A percentile compares a stretch with the other conserved stretches of the same genome.
phyloP scores from a whole-genome alignment of 2,888 invertebrate genomes.

The Clanis bilineata region DNA sequence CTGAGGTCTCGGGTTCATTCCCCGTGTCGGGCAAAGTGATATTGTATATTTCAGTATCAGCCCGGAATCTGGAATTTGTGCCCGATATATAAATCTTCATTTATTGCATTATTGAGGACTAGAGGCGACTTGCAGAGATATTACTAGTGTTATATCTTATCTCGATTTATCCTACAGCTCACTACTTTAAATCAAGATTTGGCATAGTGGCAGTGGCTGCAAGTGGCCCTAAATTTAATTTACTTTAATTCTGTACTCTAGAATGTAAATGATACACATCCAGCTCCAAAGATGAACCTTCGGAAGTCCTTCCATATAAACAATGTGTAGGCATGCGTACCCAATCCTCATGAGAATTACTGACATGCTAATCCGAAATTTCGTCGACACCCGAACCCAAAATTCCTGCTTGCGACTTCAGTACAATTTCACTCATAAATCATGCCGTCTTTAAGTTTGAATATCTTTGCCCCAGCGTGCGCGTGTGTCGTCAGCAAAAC shows the following conservation, averaged over 20 bases:
- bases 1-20: no score
- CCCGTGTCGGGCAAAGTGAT: no score
- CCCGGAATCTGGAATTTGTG: no score
- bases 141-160: no score
- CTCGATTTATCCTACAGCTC: no score
- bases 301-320: neutral
- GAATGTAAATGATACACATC: neutral
- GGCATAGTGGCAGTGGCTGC: no score
- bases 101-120: no score
- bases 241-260: neutral
- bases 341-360: neutral
- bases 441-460: slow-evolving; percentile 10
- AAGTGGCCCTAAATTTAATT: no score
- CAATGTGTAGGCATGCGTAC: neutral
- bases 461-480: neutral
- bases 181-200: no score
- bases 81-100: no score
- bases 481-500: slow-evolving; percentile 16
- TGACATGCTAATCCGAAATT: neutral
- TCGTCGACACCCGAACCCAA: slow-evolving; percentile 5
- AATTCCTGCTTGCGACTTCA: slow-evolving; percentile 1
- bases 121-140: no score
- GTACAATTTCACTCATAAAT: slow-evolving; percentile 8
- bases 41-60: no score
- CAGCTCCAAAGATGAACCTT: neutral